Evolutionary conservation across 1,140 invertebrate genomes (phyloP), one percentile per base, ranked within the genome.

Genomic region (Muscidifurax raptorellus): DNA sequence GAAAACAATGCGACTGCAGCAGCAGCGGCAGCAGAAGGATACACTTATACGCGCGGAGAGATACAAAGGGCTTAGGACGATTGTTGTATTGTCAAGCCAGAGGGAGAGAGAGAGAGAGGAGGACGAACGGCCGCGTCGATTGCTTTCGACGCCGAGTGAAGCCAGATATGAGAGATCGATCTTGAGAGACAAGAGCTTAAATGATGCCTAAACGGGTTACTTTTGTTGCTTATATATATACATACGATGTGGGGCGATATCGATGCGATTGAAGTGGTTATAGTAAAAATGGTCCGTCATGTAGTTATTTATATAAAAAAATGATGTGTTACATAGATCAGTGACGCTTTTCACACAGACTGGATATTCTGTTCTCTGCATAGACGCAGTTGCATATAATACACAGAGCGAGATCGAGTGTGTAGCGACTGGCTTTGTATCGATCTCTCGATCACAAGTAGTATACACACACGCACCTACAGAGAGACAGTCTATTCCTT

Each of bases 401-500:
- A n/a, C n/a, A n/a, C n/a, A n/a, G n/a, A n/a, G n/a, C n/a, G n/a
- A n/a, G n/a, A n/a, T n/a, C n/a, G n/a, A n/a, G n/a, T n/a, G n/a
- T n/a, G n/a, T 59, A 59, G 59, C 30, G 47, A 79, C 36, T 67
- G 71, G 44, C 32, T 74, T 67, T 22, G n/a, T n/a, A 82, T 52
- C 66, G 47, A 75, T 67, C 74, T 69, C 15, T 30, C 27, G 25
- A 32, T 5, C 32, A 32, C 32, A 6, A 32, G 32, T 7, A 36
- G 32, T 36, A 36, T 7, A 36, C 32, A 36, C 0, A 10, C 12
- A 2, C 44, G 12, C 0, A 47, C 10, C 1, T 13, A 1, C 13
- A 47, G 13, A 47, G 44, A 59, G 32, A 36, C 4, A 7, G 4
- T 36, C 22, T 59, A 59, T 67, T 40, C 67, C 74, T 27, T 77